Conservation (phyloP, 1,140 invertebrate species). For the Tenebrio molitor region DNA sequence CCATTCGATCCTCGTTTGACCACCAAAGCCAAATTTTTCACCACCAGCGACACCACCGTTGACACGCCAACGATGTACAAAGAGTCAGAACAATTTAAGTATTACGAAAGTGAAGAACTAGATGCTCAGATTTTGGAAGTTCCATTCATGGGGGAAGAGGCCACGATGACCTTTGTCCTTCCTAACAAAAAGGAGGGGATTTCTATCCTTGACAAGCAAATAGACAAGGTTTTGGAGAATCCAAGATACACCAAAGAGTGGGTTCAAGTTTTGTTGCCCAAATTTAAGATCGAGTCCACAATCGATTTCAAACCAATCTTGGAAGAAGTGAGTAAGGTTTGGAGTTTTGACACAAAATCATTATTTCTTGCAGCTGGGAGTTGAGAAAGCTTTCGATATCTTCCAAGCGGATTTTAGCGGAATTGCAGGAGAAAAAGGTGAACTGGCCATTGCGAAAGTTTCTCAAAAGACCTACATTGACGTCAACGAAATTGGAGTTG, state of each 20-base stretch:
- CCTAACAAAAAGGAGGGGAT: constrained; percentile 74
- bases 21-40: constrained; percentile 68
- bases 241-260: constrained; percentile 50
- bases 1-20: no score
- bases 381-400: constrained; percentile 68
- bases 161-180: constrained; percentile 76
- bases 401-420: not conserved
- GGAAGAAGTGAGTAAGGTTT: constrained; percentile 59
- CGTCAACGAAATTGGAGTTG: constrained; percentile 78
- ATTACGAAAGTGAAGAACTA: constrained; percentile 68
- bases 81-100: constrained; percentile 68
- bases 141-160: constrained; percentile 70
- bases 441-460: constrained; percentile 50
- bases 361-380: constrained; percentile 66
- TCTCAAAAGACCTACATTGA: constrained; percentile 78
- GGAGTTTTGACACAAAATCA: constrained; percentile 27
- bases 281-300: constrained; percentile 67
- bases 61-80: no score
- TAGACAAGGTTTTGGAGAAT: constrained; percentile 53
- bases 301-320: constrained; percentile 64
- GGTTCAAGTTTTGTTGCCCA: constrained; percentile 63
- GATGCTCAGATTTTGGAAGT: constrained; percentile 72
- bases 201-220: constrained; percentile 54
- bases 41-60: constrained; percentile 71
- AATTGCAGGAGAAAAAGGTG: constrained; percentile 65